Evolutionary conservation across 1,140 invertebrate genomes (phyloP).

Genomic region (Periplaneta americana): DNA sequence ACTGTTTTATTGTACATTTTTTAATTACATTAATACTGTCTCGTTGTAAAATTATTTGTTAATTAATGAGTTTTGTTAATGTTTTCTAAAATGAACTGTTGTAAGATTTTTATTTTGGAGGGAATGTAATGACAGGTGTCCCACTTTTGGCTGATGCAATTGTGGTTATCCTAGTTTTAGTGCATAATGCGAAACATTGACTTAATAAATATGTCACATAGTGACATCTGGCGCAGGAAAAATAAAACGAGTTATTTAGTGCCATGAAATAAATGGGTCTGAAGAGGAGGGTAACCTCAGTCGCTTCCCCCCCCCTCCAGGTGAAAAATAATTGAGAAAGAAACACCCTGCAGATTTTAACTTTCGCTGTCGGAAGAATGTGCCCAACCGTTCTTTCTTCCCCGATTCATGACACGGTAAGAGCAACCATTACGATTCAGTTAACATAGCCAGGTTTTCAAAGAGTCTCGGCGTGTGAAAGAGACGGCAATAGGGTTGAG

Average conservation of each 20-base stretch:
- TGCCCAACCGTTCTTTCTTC: no score
- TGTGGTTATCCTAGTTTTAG: not conserved
- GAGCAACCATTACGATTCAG: not conserved
- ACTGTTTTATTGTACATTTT: no score
- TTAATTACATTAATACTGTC: no score
- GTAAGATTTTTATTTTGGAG: no score
- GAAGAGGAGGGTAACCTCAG: not conserved
- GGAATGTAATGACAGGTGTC: not conserved
- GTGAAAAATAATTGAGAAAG: not conserved
- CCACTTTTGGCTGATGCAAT: not conserved
- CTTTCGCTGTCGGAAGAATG: not conserved
- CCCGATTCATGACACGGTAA: no score
- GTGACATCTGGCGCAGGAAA: not conserved
- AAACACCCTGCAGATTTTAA: not conserved
- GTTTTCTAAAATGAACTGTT: no score
- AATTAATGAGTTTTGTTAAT: no score
- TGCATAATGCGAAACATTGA: not conserved
- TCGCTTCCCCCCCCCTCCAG: not conserved
- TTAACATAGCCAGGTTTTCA: not conserved
- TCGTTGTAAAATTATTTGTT: no score
- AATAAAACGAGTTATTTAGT: not conserved
- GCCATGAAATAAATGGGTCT: not conserved
- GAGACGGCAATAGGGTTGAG: not conserved
- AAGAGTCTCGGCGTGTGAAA: not conserved
- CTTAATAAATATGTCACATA: not conserved